Base-by-base conservation (phyloP, 2,888 invertebrate species). In the Dryobota labecula region DNA sequence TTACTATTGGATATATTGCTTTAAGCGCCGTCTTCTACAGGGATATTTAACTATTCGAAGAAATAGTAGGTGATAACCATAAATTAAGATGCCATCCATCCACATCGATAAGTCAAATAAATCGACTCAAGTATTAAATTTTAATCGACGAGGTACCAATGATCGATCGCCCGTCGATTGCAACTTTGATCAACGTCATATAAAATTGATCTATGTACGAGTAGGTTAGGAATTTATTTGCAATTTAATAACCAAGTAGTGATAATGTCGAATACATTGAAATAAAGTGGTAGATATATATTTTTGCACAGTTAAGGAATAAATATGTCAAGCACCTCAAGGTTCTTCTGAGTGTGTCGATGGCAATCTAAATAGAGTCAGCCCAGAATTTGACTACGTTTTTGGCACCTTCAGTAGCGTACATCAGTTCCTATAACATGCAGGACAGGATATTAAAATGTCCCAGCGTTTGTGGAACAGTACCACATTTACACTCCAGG, bases 81-180 rank as follows among this genome's bases (percentile, higher is more conserved):
- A 38, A 24, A 38, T 30, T 13, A 60, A 45, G 5, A 24, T 24
- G 15, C 7, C 6, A 15, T 66, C 45, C 15, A 45, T 7, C 24
- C 15, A 38, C 38, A 24, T 70, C 11, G 45, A 73, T 73, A 38
- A 56, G 30, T 38, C 11, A 20, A 65, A 15, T 57, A 43, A 27
- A 69, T 70, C 58, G 45, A 33, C 24, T 47, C 15, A 2, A 47
- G 20, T 57, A 70, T 41, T 70, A 47, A 33, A 70, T 72, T 27
- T 62, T 56, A 38, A 73, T 73, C 36, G 30, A 33, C 8, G 8
- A 15, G 45, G 8, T 41, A 15, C 11, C 30, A 38, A 33, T 47
- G 73, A 70, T 73, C 60, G 58, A 73, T 57, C 15, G 58, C 8
- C 45, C 15, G 24, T 30, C 58, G 30, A 47, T 57, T 20, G 58